Evolutionary conservation across 2,113 vertebrate species (phyloP).

Genomic region (Barbus barbus): DNA sequence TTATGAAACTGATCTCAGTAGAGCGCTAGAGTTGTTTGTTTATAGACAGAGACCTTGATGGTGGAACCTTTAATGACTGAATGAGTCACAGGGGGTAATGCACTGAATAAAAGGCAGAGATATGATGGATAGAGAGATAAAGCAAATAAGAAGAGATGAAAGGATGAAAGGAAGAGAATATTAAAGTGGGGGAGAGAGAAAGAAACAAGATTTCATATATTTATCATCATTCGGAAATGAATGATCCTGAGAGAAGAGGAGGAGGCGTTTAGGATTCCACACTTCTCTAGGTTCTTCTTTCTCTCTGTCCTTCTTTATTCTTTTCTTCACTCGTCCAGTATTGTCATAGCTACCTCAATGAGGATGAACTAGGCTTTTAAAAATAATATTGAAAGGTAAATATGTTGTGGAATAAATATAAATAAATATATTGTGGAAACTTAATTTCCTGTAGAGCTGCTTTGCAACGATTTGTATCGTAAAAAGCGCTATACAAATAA

Average conservation of each 20-base stretch:
- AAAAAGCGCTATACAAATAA: too few species aligned
- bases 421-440: too few species aligned
- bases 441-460: too few species aligned
- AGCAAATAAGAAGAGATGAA: constrained; percentile 13
- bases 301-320: not conserved
- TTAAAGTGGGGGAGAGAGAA: not conserved
- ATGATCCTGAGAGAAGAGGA: not conserved
- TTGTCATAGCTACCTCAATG: not conserved
- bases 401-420: too few species aligned
- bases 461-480: too few species aligned
- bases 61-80: constrained; percentile 23
- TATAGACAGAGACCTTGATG: constrained; percentile 30
- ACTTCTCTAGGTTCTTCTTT: constrained; percentile 3
- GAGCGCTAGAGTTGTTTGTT: constrained; percentile 37
- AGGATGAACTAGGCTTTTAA: not conserved
- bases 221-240: not conserved
- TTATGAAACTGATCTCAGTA: constrained; percentile 57
- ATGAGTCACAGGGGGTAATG: not conserved
- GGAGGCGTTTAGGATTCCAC: not conserved
- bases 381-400: not conserved
- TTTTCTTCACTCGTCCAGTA: not conserved
- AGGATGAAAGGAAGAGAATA: not conserved
- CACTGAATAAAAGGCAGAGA: not conserved
- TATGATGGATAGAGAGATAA: constrained; percentile 1
- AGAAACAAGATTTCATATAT: constrained; percentile 2